Evolutionary conservation across 2,113 vertebrate species (phyloP), one percentile per base, ranked within the genome.

Genomic region (Apodemus speciosus): DNA sequence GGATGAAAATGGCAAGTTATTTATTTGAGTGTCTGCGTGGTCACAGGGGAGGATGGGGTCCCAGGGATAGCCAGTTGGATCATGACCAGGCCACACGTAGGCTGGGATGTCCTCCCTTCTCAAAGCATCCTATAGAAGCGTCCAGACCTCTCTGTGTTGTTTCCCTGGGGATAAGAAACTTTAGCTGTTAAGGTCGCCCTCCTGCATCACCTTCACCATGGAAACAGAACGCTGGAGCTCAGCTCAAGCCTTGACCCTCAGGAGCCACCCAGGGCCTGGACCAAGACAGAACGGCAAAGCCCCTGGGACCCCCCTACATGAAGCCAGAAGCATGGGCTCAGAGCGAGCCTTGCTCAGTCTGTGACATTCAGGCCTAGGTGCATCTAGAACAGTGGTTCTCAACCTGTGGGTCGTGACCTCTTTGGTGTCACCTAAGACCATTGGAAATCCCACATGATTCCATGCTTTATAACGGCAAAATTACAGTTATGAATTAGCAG

Each of bases 1-100:
- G 66, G 99, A 99, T 95, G 99, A 99, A 95, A 99, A 99, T 0
- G 99, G 99, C 99, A 98, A 98, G 97, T 83, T 58, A 40, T 69
- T 69, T 81, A 40, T 69, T 73, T 77, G 35, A 14, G n/a, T 11
- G 18, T 25, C 46, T 30, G n/a, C 8, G 3, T 3, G 68, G 73
- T 15, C n/a, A 16, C n/a, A 14, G 10, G 77, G 40, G 49, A 13
- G 16, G 20, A 13, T 16, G 27, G 92, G 80, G 30, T 25, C 62
- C 79, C 75, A 66, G 23, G 71, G 51, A 60, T 11, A 27, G n/a
- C 69, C 72, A 2, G 0, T 3, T 1, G 72, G 53, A 10, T 60
- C 10, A 23, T 7, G 1, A 75, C 18, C n/a, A 77, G 58, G 25
- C 35, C 15, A 38, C 27, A 18, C 68, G 64, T 27, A 88, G 73